Percentiles rank a stretch among this genome's conserved stretches.
These are phyloP conservation scores for Phyllostomus hastatus DNA, from an alignment of 2,113 vertebrate species.

Conservation along the genomic window DNA sequence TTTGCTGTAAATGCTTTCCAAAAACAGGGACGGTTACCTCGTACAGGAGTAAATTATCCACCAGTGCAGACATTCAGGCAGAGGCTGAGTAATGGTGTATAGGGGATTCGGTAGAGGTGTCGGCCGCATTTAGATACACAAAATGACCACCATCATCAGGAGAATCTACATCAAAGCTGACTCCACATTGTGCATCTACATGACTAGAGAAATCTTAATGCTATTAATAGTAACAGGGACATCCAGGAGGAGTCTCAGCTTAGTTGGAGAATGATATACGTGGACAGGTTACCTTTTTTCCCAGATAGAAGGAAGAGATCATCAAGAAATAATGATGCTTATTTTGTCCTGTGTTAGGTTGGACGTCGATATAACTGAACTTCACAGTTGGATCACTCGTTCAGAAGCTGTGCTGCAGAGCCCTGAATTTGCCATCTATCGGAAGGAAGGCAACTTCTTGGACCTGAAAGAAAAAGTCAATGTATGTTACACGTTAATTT, in stretches of 20 bases:
- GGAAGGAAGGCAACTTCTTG: conserved; percentile 93
- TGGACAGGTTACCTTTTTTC: conserved; percentile 19
- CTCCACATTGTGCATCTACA: neutral
- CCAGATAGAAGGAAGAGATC: conserved; percentile 19
- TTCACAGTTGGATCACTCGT: conserved; percentile 98
- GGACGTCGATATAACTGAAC: conserved; percentile 96
- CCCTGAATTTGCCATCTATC: conserved; percentile 90
- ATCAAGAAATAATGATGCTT: neutral
- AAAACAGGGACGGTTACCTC: neutral
- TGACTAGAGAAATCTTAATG: neutral
- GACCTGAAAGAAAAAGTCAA: conserved; percentile 96
- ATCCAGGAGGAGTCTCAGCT: neutral
- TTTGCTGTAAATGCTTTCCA: neutral
- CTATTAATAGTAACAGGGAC: conserved; percentile 20
- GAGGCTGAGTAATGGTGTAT: neutral
- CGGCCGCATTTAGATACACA: conserved; percentile 8
- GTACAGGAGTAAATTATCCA: neutral
- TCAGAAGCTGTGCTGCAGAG: conserved; percentile 95
- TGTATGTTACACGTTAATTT: conserved; percentile 75
- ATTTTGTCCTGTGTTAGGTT: conserved; percentile 83
- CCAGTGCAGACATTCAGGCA: neutral
- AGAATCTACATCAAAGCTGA: conserved; percentile 23
- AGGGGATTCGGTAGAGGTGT: neutral
- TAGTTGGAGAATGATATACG: neutral
- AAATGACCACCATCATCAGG: conserved; percentile 21